Conservation (phyloP, 92 coral and sea anemone species). For the Bergia sp. region DNA sequence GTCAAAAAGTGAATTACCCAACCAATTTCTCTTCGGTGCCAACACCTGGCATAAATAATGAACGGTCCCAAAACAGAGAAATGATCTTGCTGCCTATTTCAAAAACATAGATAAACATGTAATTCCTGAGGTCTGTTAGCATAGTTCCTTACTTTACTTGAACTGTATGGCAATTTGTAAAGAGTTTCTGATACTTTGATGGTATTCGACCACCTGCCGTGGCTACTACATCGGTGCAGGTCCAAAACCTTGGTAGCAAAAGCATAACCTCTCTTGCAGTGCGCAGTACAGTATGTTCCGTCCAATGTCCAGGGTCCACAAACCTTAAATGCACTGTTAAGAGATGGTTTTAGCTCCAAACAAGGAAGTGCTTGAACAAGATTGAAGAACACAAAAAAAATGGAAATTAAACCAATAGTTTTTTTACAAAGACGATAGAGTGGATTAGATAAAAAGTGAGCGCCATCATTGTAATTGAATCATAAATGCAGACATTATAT, state of each 20-base stretch:
- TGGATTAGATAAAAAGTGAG: not conserved
- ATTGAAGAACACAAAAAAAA: not conserved
- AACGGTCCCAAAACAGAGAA: not conserved
- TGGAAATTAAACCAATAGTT: too few relatives aligned
- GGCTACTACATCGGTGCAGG: not conserved
- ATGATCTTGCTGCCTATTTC: not conserved
- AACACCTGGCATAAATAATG: too few relatives aligned
- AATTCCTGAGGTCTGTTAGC: not conserved
- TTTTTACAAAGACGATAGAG: not conserved
- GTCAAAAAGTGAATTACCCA: too few relatives aligned
- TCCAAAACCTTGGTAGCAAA: not conserved
- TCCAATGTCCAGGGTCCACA: not conserved
- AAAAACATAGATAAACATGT: too few relatives aligned
- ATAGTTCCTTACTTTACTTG: not conserved
- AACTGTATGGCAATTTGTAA: constrained; percentile 2
- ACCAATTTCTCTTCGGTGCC: too few relatives aligned
- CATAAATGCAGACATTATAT: too few relatives aligned
- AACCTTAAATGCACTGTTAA: not conserved
- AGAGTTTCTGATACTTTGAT: not conserved
- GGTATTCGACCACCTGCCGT: not conserved
- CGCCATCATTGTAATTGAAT: too few relatives aligned
- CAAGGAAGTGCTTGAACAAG: not conserved
- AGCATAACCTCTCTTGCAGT: not conserved
- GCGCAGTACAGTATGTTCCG: not conserved
- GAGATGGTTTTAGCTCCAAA: not conserved